Conservation (phyloP, 2,888 invertebrate species). For the Aporophyla lueneburgensis region DNA sequence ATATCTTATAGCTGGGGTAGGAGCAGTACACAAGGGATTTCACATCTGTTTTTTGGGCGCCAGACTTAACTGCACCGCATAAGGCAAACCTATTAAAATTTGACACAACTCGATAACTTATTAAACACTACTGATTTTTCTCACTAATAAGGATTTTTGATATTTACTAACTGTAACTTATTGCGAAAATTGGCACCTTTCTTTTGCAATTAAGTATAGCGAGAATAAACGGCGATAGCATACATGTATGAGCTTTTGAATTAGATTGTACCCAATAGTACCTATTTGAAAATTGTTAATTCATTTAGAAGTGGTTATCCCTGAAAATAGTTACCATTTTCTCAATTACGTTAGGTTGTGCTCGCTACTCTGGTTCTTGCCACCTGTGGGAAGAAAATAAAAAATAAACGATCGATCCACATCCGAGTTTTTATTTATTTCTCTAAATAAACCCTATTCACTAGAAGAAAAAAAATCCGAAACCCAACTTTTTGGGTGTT, state of each 20-base stretch:
- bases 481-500: conserved; percentile 43
- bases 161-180: conserved; percentile 48
- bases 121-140: conserved; percentile 46
- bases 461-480: not conserved
- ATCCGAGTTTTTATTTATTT: conserved; percentile 75
- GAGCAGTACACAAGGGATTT: conserved; percentile 84
- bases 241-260: conserved; percentile 55
- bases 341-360: conserved; percentile 85
- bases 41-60: conserved; percentile 73
- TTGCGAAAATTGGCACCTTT: conserved; percentile 59
- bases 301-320: conserved; percentile 85
- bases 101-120: conserved; percentile 31
- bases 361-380: conserved; percentile 90
- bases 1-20: conserved; percentile 84
- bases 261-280: conserved; percentile 57
- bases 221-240: conserved; percentile 46
- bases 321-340: conserved; percentile 90
- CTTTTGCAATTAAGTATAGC: conserved; percentile 53
- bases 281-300: conserved; percentile 63
- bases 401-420: conserved; percentile 86
- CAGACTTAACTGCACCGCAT: conserved; percentile 53
- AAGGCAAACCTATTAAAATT: conserved; percentile 31
- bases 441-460: not conserved
- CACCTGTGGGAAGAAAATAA: conserved; percentile 88
- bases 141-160: conserved; percentile 53